A percentile compares a stretch with the other conserved stretches of the same genome.
Evolutionary conservation across 1,140 invertebrate genomes (phyloP).

Genomic region (Phenacoccus solenopsis): DNA sequence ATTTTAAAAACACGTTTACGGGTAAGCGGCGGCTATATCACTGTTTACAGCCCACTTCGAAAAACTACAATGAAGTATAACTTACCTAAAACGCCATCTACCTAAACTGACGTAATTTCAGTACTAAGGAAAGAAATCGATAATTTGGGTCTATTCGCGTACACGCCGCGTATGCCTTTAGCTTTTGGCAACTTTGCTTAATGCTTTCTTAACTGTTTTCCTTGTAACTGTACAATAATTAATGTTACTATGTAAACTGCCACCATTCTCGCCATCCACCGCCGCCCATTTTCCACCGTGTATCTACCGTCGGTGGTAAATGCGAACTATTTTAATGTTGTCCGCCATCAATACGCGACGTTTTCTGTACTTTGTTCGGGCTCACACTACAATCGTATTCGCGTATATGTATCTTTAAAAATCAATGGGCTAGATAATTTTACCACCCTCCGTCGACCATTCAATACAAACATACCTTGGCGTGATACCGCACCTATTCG

Average conservation of each 20-base stretch:
- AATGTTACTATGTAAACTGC: constrained; percentile 2
- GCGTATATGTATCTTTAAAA: not conserved
- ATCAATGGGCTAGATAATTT: not conserved
- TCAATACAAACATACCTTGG: not conserved
- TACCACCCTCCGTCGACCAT: not conserved
- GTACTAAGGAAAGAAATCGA: not conserved
- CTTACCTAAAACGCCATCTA: constrained; percentile 1
- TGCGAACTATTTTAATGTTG: not conserved
- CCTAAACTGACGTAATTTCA: constrained; percentile 1
- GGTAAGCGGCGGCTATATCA: not conserved
- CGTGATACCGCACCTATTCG: not conserved
- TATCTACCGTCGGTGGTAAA: not conserved
- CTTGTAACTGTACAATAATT: not conserved
- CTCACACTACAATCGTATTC: no score
- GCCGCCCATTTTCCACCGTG: no score
- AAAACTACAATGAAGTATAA: not conserved
- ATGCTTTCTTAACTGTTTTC: not conserved
- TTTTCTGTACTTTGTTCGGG: no score
- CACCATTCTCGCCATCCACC: not conserved
- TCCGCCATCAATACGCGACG: not conserved
- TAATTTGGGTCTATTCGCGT: not conserved
- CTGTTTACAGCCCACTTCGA: not conserved
- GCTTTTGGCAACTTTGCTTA: not conserved
- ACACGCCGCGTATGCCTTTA: not conserved
- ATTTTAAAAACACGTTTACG: not conserved